Evolutionary conservation across 2,888 invertebrate species (phyloP), one percentile per base, ranked within the genome.

Genomic region (Germaria angustata): DNA sequence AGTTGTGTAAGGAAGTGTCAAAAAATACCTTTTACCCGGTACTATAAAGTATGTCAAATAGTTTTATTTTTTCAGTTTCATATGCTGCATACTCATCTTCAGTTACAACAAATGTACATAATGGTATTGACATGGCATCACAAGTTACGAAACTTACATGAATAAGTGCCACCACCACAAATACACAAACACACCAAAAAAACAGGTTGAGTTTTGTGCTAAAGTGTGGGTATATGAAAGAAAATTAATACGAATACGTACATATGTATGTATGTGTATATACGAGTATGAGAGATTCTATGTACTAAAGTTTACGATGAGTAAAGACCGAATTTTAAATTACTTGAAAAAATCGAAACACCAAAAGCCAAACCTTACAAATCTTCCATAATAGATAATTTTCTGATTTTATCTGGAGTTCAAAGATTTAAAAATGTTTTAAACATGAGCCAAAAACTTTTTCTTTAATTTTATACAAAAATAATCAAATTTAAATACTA

Each of bases 101-200:
- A 79, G 49, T 24, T 66, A 44, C 57, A 51, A 17, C 24, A 73
- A 80, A 55, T 63, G 51, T 55, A 72, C 59, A 44, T 81, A 77
- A 76, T 61, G 41, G 71, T 81, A 66, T 66, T 71, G 55, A 72
- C 72, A 77, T 81, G 77, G 46, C 72, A 61, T 68, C 63, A 61
- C 53, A 66, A 81, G 76, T 61, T 68, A 81, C 66, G 53, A 72
- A 66, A 81, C 72, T 71, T 72, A 72, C 76, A 77, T 77, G 59
- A 57, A 76, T 76, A 76, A 72, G 66, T 61, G 53, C 41, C 44
- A 65, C 13, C 39, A 65, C 6, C 51, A 28, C 41, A 51, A 5
- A 44, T 2, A 24, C 20, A 44, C 24, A 20, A 11, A 32, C 24
- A 28, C 57, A 28, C 15, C 24, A 7, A 9, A 49, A 13, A 13